Conservation (phyloP, 2,797 vertebrate genomes). For the Spatula clypeata region DNA sequence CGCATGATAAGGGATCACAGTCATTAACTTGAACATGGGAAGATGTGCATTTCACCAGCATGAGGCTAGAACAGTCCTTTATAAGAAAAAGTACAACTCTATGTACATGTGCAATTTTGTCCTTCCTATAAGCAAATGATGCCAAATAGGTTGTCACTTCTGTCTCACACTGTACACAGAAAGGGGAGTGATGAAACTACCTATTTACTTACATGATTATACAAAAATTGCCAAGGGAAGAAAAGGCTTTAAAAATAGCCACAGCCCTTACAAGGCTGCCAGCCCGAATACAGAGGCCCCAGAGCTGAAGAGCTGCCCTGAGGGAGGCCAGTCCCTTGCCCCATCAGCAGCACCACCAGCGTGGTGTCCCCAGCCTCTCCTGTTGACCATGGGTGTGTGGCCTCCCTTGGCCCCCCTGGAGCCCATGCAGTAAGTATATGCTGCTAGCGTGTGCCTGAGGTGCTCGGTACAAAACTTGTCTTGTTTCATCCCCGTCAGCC, state of each 20-base stretch:
- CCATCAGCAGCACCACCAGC: not conserved
- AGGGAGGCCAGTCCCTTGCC: not conserved
- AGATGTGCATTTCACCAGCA: not conserved
- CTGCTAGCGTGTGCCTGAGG: not conserved
- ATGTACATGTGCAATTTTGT: not conserved
- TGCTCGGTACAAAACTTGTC: not conserved
- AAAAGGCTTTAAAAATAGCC: constrained; percentile 24
- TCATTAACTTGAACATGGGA: not conserved
- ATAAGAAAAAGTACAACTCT: not conserved
- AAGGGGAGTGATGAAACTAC: not conserved
- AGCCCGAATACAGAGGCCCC: not conserved
- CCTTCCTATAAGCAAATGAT: constrained; percentile 14
- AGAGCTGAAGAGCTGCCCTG: not conserved
- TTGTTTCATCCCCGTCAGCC: not conserved
- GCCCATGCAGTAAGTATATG: not conserved
- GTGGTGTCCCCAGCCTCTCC: not conserved
- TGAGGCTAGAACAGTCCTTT: not conserved
- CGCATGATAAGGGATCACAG: not conserved
- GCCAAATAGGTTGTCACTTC: not conserved
- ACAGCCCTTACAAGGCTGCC: not conserved
- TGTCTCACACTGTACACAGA: not conserved
- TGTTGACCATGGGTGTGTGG: not conserved
- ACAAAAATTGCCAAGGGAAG: not conserved
- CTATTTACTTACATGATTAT: constrained; percentile 3
- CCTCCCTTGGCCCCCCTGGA: not conserved